Evolutionary conservation across 2,113 vertebrate species (phyloP).

Genomic region (Amphiprion percula): DNA sequence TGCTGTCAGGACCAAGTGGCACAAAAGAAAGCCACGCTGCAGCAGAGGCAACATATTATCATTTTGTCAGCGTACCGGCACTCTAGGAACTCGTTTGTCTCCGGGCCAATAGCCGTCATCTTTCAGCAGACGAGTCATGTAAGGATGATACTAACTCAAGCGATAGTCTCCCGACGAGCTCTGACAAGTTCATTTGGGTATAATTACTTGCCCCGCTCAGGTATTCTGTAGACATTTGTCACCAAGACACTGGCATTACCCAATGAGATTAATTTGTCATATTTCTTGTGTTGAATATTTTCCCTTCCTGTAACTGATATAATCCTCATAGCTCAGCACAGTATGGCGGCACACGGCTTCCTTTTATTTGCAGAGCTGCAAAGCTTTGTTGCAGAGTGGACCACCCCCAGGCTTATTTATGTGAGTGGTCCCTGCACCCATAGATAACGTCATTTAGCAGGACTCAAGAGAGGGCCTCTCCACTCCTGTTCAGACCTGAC

Average conservation of each 20-base stretch:
- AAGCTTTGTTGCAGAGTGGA: conserved; percentile 20
- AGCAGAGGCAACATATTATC: conserved; percentile 56
- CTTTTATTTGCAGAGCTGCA: conserved; percentile 31
- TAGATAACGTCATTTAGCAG: conserved; percentile 72
- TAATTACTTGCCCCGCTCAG: conserved; percentile 77
- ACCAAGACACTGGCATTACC: conserved; percentile 67
- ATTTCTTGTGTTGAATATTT: conserved; percentile 59
- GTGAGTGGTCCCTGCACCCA: conserved; percentile 50
- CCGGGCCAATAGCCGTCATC: conserved; percentile 49
- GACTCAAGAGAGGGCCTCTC: conserved; percentile 47
- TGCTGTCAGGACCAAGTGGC: conserved; percentile 31
- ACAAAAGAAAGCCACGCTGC: conserved; percentile 26
- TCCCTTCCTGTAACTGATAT: conserved; percentile 60
- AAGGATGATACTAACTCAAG: conserved; percentile 69
- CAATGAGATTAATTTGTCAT: conserved; percentile 75
- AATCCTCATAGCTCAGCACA: conserved; percentile 44
- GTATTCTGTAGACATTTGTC: conserved; percentile 75
- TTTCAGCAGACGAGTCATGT: conserved; percentile 32
- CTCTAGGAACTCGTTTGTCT: conserved; percentile 66
- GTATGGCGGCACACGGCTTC: not conserved
- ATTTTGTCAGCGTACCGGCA: conserved; percentile 60
- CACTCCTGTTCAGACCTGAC: conserved; percentile 49
- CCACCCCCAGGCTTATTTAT: conserved; percentile 61
- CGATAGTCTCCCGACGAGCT: conserved; percentile 58
- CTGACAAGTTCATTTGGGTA: conserved; percentile 80